A percentile compares a stretch with the other conserved stretches of the same genome.
Evolutionary conservation across 2,888 invertebrate species (phyloP).

Genomic region (Latrodectus hesperus): DNA sequence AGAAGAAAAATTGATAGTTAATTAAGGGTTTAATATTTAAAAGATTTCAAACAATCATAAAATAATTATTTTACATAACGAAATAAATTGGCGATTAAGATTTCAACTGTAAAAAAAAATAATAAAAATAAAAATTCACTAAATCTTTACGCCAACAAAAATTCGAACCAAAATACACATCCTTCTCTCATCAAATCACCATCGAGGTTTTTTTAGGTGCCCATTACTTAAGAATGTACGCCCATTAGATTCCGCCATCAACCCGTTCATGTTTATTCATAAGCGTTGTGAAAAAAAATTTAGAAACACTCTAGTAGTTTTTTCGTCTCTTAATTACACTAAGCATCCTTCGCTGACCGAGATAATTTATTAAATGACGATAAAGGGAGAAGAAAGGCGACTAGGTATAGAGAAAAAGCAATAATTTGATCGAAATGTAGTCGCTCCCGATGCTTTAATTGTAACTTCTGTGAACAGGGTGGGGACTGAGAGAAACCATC

Average conservation of each 20-base stretch:
- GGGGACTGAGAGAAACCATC: slow-evolving; percentile 42
- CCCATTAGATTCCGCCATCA: slow-evolving; percentile 8
- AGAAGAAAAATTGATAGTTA: too few relatives aligned
- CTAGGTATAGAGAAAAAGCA: background rate
- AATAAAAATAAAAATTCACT: background rate
- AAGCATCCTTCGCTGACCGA: slow-evolving; percentile 20
- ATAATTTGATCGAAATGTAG: slow-evolving; percentile 24
- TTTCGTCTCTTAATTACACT: slow-evolving; percentile 10
- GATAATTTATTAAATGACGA: slow-evolving; percentile 13
- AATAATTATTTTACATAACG: background rate
- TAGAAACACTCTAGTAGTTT: slow-evolving; percentile 3
- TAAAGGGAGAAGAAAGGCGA: background rate
- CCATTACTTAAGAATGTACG: slow-evolving; percentile 33
- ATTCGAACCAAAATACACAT: background rate
- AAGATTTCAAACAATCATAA: background rate
- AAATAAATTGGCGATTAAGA: background rate
- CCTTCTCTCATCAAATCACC: background rate
- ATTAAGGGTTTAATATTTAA: too few relatives aligned
- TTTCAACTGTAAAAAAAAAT: background rate
- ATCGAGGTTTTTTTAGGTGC: background rate
- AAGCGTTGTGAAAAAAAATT: slow-evolving; percentile 17
- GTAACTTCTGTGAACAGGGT: slow-evolving; percentile 21
- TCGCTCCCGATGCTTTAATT: slow-evolving; percentile 8
- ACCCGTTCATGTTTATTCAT: slow-evolving; percentile 54
- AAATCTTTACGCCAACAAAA: background rate